A percentile compares a stretch with the other conserved stretches of the same genome.
These are phyloP conservation scores for Homarus americanus DNA, from an alignment of 1,140 invertebrate species.

Conservation along the genomic window DNA sequence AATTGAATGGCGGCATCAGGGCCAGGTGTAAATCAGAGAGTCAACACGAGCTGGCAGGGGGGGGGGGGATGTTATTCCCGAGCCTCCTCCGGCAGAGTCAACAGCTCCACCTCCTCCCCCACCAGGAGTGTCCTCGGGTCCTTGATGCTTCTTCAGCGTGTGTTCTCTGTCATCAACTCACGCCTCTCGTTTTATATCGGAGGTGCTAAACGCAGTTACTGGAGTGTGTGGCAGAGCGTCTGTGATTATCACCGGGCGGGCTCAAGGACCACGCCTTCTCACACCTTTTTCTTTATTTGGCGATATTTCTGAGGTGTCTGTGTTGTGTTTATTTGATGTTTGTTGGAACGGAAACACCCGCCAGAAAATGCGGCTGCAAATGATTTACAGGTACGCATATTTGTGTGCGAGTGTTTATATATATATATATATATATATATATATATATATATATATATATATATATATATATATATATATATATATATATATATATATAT, in stretches of 20 bases:
- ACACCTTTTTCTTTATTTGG: slow-evolving; percentile 14
- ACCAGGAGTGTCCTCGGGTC: slow-evolving; percentile 18
- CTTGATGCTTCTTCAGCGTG: slow-evolving; percentile 48
- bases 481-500: slow-evolving; percentile 62
- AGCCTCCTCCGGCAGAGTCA: slow-evolving; percentile 46
- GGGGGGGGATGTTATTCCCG: slow-evolving; percentile 43
- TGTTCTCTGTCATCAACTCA: slow-evolving; percentile 57
- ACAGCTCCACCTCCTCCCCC: slow-evolving; percentile 10
- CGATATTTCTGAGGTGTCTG: slow-evolving; percentile 15
- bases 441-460: neutral
- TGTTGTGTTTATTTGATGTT: slow-evolving; percentile 38
- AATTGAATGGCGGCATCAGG: slow-evolving; percentile 58
- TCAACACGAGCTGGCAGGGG: slow-evolving; percentile 53
- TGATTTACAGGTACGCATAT: neutral
- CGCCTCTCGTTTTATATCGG: slow-evolving; percentile 52
- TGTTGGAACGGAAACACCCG: slow-evolving; percentile 13
- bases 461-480: slow-evolving; percentile 49
- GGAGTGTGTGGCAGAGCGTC: slow-evolving; percentile 32
- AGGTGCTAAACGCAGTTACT: slow-evolving; percentile 59
- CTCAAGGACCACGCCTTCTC: neutral
- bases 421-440: slow-evolving; percentile 7
- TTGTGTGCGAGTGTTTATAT: neutral
- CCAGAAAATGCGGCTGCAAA: neutral
- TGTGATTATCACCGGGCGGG: slow-evolving; percentile 22
- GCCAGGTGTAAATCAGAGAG: slow-evolving; percentile 65